Percentiles rank a stretch among this genome's conserved stretches.
Conservation (phyloP, 2,113 vertebrate species). For the Capra hircus region DNA sequence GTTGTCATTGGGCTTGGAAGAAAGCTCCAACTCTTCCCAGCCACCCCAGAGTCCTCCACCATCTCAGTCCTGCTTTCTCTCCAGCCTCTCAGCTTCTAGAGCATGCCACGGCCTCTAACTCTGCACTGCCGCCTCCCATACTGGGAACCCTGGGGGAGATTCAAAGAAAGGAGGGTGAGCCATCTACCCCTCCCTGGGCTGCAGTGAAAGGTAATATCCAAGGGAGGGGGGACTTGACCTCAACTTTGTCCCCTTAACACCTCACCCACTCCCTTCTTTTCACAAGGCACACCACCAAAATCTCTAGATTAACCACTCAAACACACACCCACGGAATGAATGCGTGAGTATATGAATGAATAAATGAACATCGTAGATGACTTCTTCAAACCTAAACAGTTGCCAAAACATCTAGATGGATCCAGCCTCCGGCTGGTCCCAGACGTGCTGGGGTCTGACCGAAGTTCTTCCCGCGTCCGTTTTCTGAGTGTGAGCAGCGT, state of each 20-base stretch:
- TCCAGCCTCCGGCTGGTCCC: neutral
- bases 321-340: fast-evolving
- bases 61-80: neutral
- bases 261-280: neutral
- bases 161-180: neutral
- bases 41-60: neutral
- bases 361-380: fast-evolving
- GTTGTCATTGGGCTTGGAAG: neutral
- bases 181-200: neutral
- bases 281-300: neutral
- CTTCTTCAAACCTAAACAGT: neutral
- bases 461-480: neutral
- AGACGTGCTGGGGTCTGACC: neutral
- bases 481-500: neutral
- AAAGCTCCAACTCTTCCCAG: neutral
- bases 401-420: neutral
- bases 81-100: neutral
- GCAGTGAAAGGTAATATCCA: neutral
- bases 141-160: neutral
- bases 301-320: neutral
- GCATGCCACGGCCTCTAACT: neutral
- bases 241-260: too few relatives aligned
- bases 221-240: neutral
- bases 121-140: too few relatives aligned
- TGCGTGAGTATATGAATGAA: too few relatives aligned